Evolutionary conservation across 2,113 vertebrate genomes (phyloP), one percentile per base, ranked within the genome.

Genomic region (Cyprinodon brontotheroides): DNA sequence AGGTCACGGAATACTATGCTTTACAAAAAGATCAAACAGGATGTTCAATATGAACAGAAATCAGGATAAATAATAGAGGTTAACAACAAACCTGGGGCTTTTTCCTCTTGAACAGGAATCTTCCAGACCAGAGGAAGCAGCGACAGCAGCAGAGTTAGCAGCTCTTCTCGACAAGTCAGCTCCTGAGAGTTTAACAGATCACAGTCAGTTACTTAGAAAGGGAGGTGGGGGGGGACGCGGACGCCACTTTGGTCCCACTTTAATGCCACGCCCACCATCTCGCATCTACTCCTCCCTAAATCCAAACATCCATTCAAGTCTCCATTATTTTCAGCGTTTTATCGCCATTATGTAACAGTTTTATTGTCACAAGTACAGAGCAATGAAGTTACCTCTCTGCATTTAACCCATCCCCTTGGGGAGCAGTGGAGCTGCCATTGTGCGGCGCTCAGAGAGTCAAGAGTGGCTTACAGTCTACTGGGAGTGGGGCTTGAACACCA

Each of bases 101-200:
- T 97, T 86, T 96, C 95, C 90, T 98, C 96, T 83, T 95, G 95
- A 13, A 98, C 96, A 36, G 98, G 97, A 81, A 99, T 98, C 94
- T 96, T 99, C 98, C 98, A 99, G 15, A 99, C 97, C 80, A 99
- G 65, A 0, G 98, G 98, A 61, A 99, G 91, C 62, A 99, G 95
- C 0, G 98, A 98, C 76, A 99, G 90, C 63, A 99, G 94, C 43
- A 99, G 91, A 37, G 97, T 98, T 68, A 98, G 95, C 81, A 99
- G 96, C 87, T 99, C 98, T 89, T 99, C 97, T 45, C 98, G 94
- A 89, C 98, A 99, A 8, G 97, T 98, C 92, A 99, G 82, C 79
- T 97, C 97, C 97, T 99, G 75, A n/a, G 72, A 87, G 84, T 9
- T 36, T 13, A 69, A 69, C 45, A 60, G 74, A 81, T 70, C 82